A percentile compares a stretch with the other conserved stretches of the same genome.
Conservation (phyloP, 2,797 vertebrate species). For the Micromesistius poutassou region DNA sequence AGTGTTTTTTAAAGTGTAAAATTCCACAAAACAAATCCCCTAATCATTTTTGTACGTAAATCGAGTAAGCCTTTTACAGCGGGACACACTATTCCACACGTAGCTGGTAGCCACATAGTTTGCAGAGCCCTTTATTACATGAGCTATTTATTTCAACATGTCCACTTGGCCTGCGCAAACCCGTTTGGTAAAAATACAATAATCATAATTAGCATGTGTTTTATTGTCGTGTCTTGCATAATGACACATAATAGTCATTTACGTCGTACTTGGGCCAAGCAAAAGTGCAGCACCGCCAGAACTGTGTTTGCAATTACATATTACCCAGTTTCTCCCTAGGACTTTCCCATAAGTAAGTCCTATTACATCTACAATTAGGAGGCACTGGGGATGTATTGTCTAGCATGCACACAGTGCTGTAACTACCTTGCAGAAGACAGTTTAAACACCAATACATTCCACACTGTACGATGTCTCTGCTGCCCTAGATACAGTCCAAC, state of each 20-base stretch:
- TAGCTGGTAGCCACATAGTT: not conserved
- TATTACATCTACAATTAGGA: not conserved
- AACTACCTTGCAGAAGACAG: not conserved
- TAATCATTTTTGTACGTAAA: slow-evolving; percentile 35
- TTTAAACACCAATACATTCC: no score
- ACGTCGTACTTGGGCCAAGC: not conserved
- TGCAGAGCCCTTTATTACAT: slow-evolving; percentile 7
- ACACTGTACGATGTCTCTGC: no score
- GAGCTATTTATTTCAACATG: not conserved
- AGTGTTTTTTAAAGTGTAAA: slow-evolving; percentile 30
- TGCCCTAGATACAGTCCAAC: no score
- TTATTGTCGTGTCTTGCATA: not conserved
- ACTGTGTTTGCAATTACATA: not conserved
- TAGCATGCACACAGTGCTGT: not conserved
- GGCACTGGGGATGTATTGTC: not conserved
- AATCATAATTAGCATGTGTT: not conserved
- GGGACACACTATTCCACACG: slow-evolving; percentile 16
- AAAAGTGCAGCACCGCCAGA: not conserved
- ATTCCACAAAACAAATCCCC: slow-evolving; percentile 31
- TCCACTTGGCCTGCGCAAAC: not conserved
- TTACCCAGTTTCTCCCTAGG: not conserved
- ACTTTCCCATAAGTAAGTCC: not conserved
- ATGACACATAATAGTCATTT: not conserved
- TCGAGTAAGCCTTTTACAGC: slow-evolving; percentile 32
- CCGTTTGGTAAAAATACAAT: not conserved